Conservation (phyloP, 2,888 invertebrate genomes). For the Epistrophe eligans region DNA sequence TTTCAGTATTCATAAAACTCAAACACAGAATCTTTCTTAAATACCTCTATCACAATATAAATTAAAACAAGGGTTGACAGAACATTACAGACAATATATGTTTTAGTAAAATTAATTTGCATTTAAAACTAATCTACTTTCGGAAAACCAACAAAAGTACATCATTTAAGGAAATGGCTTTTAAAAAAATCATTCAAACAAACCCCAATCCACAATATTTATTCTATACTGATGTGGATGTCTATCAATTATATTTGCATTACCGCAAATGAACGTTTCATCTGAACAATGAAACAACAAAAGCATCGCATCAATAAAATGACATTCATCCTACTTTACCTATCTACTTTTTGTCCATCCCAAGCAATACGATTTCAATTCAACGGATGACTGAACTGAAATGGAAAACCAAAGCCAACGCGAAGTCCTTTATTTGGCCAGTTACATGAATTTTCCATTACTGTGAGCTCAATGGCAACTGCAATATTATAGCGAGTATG, state of each 20-base stretch:
- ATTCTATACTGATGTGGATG: neutral
- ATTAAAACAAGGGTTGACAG: neutral
- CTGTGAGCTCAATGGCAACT: constrained; percentile 8
- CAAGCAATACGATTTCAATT: constrained; percentile 48
- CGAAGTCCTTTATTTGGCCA: constrained; percentile 63
- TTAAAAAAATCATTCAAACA: constrained; percentile 10
- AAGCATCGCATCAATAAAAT: constrained; percentile 58
- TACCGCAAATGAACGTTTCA: constrained; percentile 65
- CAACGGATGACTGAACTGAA: constrained; percentile 61
- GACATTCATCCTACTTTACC: constrained; percentile 18
- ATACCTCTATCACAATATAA: neutral
- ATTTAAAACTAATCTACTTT: constrained; percentile 21
- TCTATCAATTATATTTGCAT: constrained; percentile 72
- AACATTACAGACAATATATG: neutral
- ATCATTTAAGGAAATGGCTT: constrained; percentile 7
- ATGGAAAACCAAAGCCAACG: constrained; percentile 59
- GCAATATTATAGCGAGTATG: neutral
- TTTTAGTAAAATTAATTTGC: constrained; percentile 18
- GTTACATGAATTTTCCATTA: constrained; percentile 68
- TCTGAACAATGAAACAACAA: constrained; percentile 54
- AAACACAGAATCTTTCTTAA: no score
- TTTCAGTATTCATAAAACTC: no score
- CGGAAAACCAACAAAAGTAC: neutral
- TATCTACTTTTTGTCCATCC: neutral
- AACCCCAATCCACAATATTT: neutral